Evolutionary conservation across 2,888 invertebrate genomes (phyloP).

Genomic region (Syrista parreyssii): DNA sequence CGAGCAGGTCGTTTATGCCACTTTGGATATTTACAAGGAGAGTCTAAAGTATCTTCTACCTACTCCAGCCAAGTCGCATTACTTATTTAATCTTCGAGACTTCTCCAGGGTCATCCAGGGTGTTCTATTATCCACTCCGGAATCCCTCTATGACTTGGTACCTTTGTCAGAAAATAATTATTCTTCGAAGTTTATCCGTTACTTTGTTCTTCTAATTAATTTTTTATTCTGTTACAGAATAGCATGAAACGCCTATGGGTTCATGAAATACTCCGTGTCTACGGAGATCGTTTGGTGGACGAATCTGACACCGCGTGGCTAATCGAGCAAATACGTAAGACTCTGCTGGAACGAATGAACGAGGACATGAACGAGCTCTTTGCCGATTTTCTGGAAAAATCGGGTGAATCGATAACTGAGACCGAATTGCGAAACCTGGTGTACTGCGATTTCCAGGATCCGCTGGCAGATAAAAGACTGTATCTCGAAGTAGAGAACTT

Average conservation of each 20-base stretch:
- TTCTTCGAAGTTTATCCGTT: neutral
- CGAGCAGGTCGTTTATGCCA: conserved; percentile 85
- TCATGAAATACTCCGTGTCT: conserved; percentile 92
- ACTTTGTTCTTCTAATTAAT: neutral
- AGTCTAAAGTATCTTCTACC: conserved; percentile 84
- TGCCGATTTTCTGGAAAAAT: conserved; percentile 70
- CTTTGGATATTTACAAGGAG: conserved; percentile 86
- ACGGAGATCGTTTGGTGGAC: conserved; percentile 91
- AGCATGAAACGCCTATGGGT: conserved; percentile 94
- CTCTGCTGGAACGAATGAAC: conserved; percentile 72
- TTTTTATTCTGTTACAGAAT: conserved; percentile 68
- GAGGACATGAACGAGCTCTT: conserved; percentile 80
- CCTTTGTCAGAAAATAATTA: neutral
- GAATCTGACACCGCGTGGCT: conserved; percentile 85
- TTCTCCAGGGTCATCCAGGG: conserved; percentile 94
- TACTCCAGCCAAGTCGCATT: conserved; percentile 94
- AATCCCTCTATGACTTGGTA: conserved; percentile 76
- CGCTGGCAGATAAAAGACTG: conserved; percentile 89
- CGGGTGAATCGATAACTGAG: conserved; percentile 75
- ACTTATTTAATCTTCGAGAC: conserved; percentile 93
- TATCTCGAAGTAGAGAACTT: conserved; percentile 81
- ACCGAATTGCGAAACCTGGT: conserved; percentile 86
- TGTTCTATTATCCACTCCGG: conserved; percentile 88
- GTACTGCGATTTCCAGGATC: conserved; percentile 95
- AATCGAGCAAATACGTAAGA: conserved; percentile 75